A percentile compares a stretch with the other conserved stretches of the same genome.
Evolutionary conservation across 1,140 invertebrate genomes (phyloP).

Genomic region (Geopemphigus sp.): DNA sequence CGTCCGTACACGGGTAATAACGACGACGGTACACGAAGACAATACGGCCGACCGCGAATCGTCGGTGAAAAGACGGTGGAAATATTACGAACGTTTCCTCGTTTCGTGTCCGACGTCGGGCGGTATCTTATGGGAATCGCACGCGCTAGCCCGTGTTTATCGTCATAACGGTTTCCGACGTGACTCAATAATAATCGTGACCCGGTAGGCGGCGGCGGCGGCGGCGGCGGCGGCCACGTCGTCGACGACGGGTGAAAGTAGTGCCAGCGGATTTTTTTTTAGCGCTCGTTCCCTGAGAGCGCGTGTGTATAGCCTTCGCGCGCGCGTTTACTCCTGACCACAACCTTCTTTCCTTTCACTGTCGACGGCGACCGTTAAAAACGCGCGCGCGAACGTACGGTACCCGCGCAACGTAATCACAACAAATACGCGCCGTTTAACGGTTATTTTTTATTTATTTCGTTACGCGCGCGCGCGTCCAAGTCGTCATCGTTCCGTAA

Average conservation of each 20-base stretch:
- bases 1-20: no score
- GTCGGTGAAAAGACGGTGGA: no score
- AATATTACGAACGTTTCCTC: no score
- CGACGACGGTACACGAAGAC: no score
- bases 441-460: not conserved
- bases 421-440: constrained; percentile 2
- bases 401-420: constrained; percentile 11
- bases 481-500: no score
- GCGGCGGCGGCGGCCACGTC: not conserved
- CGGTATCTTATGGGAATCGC: no score
- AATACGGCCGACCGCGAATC: no score
- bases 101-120: not conserved
- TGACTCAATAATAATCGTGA: constrained; percentile 43
- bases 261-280: not conserved
- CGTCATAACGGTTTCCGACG: constrained; percentile 38
- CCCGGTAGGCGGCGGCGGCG: not conserved
- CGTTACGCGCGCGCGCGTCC: no score
- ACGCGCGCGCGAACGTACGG: not conserved
- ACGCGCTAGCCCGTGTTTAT: no score
- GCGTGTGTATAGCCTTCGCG: not conserved
- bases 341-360: constrained; percentile 50
- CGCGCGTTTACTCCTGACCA: constrained; percentile 42
- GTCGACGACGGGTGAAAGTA: constrained; percentile 32
- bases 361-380: constrained; percentile 12
- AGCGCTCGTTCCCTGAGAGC: not conserved